Base-by-base conservation (phyloP, 2,113 vertebrate species). In the Drymodes brunneopygia region DNA sequence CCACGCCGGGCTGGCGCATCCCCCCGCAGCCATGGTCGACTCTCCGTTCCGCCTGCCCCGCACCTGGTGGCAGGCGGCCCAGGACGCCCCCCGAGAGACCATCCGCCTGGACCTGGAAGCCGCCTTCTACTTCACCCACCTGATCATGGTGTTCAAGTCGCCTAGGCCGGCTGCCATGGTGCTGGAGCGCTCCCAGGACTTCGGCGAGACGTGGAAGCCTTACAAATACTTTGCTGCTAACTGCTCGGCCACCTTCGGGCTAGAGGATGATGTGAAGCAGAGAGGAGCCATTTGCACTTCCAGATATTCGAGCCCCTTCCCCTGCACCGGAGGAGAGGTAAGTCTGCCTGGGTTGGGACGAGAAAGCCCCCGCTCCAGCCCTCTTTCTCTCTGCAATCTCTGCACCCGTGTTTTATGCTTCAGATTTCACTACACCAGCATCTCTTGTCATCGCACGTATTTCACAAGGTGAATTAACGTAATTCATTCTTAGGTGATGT, bases 51-150 rank as follows among this genome's bases (percentile, higher is more conserved):
- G 97, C 58, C 98, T 98, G 82, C 99, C 99, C 20, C 98, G 98
- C 86, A 99, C 99, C 2, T 99, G 99, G 99, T 99, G 99, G 99
- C 99, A 99, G 97, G 99, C 99, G 0, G 98, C 99, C 1, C 98
- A 94, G 74, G 98, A 98, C 0, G 97, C 95, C 11, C 91, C 97
- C 71, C 96, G 77, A 0, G 99, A 99, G 96, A 99, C 97, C 91
- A 98, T 99, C 96, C 99, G 98, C 94, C 96, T 99, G 95, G 98
- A 99, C 97, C 97, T 99, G 96, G 99, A 99, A 97, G 96, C 98
- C 3, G 92, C 98, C 94, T 99, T 99, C 98, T 99, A 99, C 97
- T 99, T 99, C 97, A 99, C 99, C 7, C 99, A 99, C 85, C 96
- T 99, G 91, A 99, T 99, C 61, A 72, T 99, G 79, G 99, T 99